Base-by-base conservation (phyloP, 2,797 vertebrate species). In the Pseudomugil tenellus region DNA sequence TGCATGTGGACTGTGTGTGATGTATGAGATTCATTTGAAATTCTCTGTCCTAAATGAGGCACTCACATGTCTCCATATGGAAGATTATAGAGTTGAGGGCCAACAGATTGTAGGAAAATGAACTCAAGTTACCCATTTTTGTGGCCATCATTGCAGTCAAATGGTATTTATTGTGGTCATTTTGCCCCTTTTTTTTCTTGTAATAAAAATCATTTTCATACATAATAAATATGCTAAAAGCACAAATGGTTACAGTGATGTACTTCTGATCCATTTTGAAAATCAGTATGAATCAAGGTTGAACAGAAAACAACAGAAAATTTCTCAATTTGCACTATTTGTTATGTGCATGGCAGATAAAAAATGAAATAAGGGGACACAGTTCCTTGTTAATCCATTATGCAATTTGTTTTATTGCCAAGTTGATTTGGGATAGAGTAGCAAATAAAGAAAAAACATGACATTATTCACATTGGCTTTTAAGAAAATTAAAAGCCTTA, bases 361-460 rank as follows among this genome's bases (percentile, higher is more conserved):
- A 60, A 23, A 16, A 34, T 26, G 5, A 32, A 84, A 73, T 61
- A 25, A 86, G 12, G n/a, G 21, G 41, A 85, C 59, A 81, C 69
- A 54, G 3, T 21, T 67, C 32, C 63, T 60, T 75, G 29, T 64
- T 63, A 83, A 77, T 85, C 77, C 72, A 35, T 91, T 92, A 92
- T 88, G 85, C 83, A 94, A 91, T 90, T 91, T 55, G 84, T 90
- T 95, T 95, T 94, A 95, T 95, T 95, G 92, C 88, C 89, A 91
- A 92, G 88, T 93, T 92, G 91, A 94, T 92, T 93, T 89, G 77
- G 88, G 90, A 78, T 94, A 94, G 90, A 94, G 72, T 84, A 86
- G 92, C 83, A 91, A 88, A 91, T 71, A 85, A 81, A 86, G 56
- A 86, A 82, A 86, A 89, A 83, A n/a, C 77, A 74, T 81, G 77